Evolutionary conservation across 2,113 vertebrate genomes (phyloP), one percentile per base, ranked within the genome.

Genomic region (Lasiurus cinereus): DNA sequence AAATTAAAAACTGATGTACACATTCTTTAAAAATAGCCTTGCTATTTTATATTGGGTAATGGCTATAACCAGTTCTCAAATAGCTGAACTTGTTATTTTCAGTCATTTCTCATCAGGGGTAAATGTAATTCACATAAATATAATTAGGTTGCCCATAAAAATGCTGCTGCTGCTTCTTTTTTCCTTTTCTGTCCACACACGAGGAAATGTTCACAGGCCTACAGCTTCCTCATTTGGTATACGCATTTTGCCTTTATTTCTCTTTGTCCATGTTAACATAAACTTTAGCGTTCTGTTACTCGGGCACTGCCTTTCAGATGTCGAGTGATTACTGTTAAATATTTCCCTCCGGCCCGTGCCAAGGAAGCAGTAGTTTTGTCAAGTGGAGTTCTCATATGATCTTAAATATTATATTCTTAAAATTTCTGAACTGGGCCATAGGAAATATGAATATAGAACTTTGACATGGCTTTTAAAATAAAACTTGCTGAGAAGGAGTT

Each of bases 381-480:
- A 91, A 93, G 64, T 31, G n/a, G 33, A 82, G 31, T 64, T 85
- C 50, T 88, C 16, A 27, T 48, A 59, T 43, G 54, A 36, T 83
- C 94, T 87, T 46, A 69, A 83, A 88, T 77, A 64, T 50, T 78
- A 78, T 67, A 87, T 29, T 83, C 64, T 85, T 90, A 67, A 96
- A 56, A 56, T 85, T 91, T 90, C 46, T 93, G 62, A 90, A 67
- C 24, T 11, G 29, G 22, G 43, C 31, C n/a, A 24, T 10, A 92
- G 46, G 24, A 90, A 59, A 77, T 78, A 93, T 21, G 46, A 88
- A 93, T 66, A 88, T 0, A 91, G 48, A 88, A 88, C 15, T 78
- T 33, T 82, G 46, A 90, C 84, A 92, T 66, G 50, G 74, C 31
- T 18, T 85, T 93, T 85, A 76, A 88, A 90, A 77, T 74, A 89